Evolutionary conservation across 92 coral and sea anemone species (phyloP).

Genomic region (Siderastrea radians): DNA sequence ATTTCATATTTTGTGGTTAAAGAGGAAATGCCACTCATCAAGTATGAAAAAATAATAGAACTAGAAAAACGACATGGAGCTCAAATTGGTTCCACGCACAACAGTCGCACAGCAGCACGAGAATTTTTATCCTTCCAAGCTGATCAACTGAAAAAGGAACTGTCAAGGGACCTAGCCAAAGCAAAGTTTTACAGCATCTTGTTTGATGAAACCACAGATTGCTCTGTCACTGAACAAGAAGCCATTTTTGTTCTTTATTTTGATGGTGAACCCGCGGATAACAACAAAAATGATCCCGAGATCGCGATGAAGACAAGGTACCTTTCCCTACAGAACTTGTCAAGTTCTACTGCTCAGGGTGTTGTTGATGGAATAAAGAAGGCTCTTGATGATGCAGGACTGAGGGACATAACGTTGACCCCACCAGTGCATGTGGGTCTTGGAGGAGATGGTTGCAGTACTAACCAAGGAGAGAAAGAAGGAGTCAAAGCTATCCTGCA

Average conservation of each 20-base stretch:
- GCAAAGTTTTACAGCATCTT: constrained; percentile 5
- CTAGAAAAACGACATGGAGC: constrained; percentile 9
- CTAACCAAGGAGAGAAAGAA: neutral
- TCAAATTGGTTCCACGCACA: neutral
- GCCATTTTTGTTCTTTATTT: neutral
- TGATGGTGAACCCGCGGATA: neutral
- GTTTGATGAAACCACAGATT: neutral
- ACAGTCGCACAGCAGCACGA: neutral
- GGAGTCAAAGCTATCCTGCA: neutral
- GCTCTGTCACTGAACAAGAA: constrained; percentile 5
- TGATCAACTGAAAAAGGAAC: neutral
- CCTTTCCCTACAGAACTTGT: neutral
- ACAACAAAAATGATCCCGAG: neutral
- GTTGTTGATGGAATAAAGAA: neutral
- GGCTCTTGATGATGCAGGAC: neutral
- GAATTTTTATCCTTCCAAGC: constrained; percentile 9
- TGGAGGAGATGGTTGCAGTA: neutral
- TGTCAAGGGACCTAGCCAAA: neutral
- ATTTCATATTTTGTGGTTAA: constrained; percentile 11
- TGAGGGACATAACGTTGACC: neutral
- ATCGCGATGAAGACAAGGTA: neutral
- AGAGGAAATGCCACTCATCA: constrained; percentile 4
- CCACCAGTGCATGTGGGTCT: neutral
- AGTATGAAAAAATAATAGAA: constrained; percentile 3
- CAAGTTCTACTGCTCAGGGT: neutral